These are phyloP conservation scores for Monoplex corrugatus DNA, from an alignment of 2,888 invertebrate genomes.

Conservation along the genomic window DNA sequence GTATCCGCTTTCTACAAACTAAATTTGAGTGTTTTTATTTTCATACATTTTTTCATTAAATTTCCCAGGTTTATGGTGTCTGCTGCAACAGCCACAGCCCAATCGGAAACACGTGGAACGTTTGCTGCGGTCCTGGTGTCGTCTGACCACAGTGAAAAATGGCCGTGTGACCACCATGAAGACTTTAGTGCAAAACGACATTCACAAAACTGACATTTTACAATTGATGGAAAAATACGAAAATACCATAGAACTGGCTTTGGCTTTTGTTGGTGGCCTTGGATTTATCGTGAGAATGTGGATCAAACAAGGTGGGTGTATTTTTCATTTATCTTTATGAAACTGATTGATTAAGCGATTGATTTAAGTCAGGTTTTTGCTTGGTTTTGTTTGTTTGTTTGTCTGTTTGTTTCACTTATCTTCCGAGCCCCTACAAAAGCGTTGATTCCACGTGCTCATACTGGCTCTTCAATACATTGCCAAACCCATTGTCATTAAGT, in stretches of 20 bases:
- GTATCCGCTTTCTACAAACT: too few species aligned
- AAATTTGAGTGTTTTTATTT: too few species aligned
- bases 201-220: constrained; percentile 65
- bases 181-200: constrained; percentile 64
- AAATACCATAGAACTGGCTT: constrained; percentile 72
- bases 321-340: too few species aligned
- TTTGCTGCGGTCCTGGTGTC: constrained; percentile 62
- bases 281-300: constrained; percentile 70
- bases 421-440: too few species aligned
- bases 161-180: constrained; percentile 70
- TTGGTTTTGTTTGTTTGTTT: too few species aligned
- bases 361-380: too few species aligned
- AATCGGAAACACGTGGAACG: constrained; percentile 62
- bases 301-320: constrained; percentile 69
- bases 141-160: constrained; percentile 63
- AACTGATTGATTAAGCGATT: too few species aligned
- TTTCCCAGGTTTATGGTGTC: constrained; percentile 58
- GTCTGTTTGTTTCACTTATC: too few species aligned
- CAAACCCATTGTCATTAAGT: too few species aligned
- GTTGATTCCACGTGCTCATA: too few species aligned
- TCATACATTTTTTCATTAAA: too few species aligned
- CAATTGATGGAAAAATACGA: constrained; percentile 71
- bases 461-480: too few species aligned
- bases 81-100: constrained; percentile 61
- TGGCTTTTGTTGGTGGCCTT: constrained; percentile 73